Evolutionary conservation across 2,113 vertebrate species (phyloP).

Genomic region (Sceloporus undulatus): DNA sequence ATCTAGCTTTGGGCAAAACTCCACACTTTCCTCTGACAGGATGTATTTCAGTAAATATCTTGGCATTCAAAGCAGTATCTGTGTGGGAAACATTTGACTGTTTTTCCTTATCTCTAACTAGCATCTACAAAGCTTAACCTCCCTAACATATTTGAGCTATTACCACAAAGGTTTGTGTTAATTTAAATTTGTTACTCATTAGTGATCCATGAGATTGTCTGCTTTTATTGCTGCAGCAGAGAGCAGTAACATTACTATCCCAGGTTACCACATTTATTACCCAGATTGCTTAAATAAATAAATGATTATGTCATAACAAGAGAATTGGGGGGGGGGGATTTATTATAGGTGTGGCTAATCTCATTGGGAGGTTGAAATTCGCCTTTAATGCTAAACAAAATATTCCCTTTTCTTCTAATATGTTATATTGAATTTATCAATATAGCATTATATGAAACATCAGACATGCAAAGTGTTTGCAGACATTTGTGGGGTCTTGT

Average conservation of each 20-base stretch:
- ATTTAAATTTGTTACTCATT: neutral
- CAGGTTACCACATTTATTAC: neutral
- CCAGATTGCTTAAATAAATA: constrained; percentile 11
- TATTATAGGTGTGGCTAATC: constrained; percentile 4
- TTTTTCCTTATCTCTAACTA: constrained; percentile 4
- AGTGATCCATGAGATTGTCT: neutral
- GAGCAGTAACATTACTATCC: neutral
- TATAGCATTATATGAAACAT: neutral
- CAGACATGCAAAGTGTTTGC: neutral
- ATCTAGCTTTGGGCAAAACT: constrained; percentile 23
- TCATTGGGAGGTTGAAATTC: neutral
- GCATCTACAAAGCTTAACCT: neutral
- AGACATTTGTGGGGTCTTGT: neutral
- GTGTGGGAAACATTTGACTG: neutral
- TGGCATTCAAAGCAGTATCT: constrained; percentile 21
- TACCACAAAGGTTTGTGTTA: neutral
- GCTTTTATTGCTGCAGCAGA: neutral
- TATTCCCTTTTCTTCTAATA: neutral
- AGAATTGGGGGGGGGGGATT: neutral
- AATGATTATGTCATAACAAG: constrained; percentile 2
- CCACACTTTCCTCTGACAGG: constrained; percentile 27
- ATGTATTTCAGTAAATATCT: constrained; percentile 20
- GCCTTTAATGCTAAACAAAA: constrained; percentile 18
- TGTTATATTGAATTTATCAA: neutral
- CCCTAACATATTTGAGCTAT: neutral